Evolutionary conservation across 2,888 invertebrate genomes (phyloP).

Genomic region (Chalcosyrphus nemorum): DNA sequence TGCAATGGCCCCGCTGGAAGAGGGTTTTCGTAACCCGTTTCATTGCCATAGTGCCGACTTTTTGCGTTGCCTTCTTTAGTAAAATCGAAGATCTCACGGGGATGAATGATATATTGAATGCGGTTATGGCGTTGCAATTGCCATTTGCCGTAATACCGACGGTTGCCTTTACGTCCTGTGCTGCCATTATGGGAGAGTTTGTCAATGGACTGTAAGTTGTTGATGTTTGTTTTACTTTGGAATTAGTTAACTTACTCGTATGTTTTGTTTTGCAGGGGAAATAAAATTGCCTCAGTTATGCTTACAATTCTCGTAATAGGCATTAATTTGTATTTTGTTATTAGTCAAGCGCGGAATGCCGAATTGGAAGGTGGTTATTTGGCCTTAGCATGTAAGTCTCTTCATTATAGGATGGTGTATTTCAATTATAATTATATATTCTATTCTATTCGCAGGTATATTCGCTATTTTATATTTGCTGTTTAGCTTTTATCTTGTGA

Average conservation of each 20-base stretch:
- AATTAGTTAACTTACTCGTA: background rate
- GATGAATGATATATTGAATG: conserved; percentile 94
- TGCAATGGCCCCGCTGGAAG: conserved; percentile 94
- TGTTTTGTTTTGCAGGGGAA: conserved; percentile 83
- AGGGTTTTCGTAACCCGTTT: conserved; percentile 91
- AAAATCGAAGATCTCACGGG: conserved; percentile 87
- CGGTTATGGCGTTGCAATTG: conserved; percentile 92
- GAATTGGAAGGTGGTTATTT: conserved; percentile 82
- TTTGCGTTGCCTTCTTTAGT: conserved; percentile 87
- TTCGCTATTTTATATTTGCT: conserved; percentile 87
- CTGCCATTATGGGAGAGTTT: conserved; percentile 92
- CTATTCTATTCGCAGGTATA: conserved; percentile 79
- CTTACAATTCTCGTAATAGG: conserved; percentile 88
- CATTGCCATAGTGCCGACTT: conserved; percentile 89
- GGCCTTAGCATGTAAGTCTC: conserved; percentile 81
- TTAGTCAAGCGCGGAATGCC: conserved; percentile 84
- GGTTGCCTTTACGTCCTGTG: conserved; percentile 92
- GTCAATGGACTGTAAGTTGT: conserved; percentile 89
- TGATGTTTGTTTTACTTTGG: background rate
- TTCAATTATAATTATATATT: background rate
- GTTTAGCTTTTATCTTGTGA: conserved; percentile 89
- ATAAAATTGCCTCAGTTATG: conserved; percentile 86
- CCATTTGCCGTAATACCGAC: conserved; percentile 94
- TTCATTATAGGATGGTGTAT: background rate
- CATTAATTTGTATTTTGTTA: conserved; percentile 91